Percentiles rank a stretch among this genome's conserved stretches.
These are phyloP conservation scores for Alligator mississippiensis DNA, from an alignment of 2,113 vertebrate genomes.

Conservation along the genomic window DNA sequence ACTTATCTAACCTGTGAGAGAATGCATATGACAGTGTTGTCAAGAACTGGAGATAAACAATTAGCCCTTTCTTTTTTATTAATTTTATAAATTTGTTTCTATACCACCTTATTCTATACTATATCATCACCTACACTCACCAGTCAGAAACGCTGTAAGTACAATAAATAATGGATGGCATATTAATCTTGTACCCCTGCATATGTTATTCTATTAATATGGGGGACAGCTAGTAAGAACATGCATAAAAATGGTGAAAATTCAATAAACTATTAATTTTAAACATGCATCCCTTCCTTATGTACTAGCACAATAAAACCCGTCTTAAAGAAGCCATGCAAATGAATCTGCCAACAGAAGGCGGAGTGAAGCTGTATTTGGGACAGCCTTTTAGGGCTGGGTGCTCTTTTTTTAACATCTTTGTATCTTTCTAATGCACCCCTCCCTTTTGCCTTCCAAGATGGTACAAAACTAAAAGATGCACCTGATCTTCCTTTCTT, in stretches of 20 bases:
- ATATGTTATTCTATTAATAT: background rate
- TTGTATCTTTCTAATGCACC: background rate
- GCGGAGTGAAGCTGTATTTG: conserved; percentile 25
- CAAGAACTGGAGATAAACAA: conserved; percentile 55
- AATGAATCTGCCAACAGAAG: background rate
- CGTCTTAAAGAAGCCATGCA: conserved; percentile 11
- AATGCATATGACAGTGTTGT: conserved; percentile 57
- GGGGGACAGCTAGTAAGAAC: background rate
- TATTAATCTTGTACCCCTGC: background rate
- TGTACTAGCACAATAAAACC: background rate
- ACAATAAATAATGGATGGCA: background rate
- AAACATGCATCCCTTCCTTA: background rate
- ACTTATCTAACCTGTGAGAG: conserved; percentile 51
- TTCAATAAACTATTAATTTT: background rate
- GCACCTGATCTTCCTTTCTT: background rate
- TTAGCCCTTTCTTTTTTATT: conserved; percentile 18
- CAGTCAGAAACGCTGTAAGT: background rate
- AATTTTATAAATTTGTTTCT: background rate
- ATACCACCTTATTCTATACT: background rate
- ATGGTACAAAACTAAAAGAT: background rate
- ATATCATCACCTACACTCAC: background rate
- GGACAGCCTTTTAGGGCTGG: accelerated
- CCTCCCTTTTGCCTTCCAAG: background rate
- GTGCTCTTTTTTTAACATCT: background rate
- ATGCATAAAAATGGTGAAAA: conserved; percentile 37